These are phyloP conservation scores for Paedocypris sp. DNA, from an alignment of 2,113 vertebrate species.

Conservation along the genomic window DNA sequence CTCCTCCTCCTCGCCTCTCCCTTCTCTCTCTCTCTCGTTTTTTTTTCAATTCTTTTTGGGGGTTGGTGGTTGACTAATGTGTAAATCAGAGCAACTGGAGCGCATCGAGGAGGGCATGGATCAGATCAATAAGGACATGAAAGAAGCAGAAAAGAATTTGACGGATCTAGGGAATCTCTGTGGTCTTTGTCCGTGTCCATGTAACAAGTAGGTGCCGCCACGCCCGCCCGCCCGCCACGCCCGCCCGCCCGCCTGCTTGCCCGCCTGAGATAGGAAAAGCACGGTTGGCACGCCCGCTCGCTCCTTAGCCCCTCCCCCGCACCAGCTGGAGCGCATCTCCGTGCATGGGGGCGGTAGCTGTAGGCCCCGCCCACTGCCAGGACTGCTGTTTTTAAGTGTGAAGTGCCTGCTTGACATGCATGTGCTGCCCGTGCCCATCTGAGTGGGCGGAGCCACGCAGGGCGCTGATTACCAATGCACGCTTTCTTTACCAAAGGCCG, in stretches of 20 bases:
- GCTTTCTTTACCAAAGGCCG: not conserved
- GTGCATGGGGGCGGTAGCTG: conserved; percentile 53
- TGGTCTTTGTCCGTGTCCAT: conserved; percentile 72
- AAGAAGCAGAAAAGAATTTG: conserved; percentile 80
- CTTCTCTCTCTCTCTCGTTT: conserved; percentile 4
- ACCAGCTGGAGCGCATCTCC: conserved; percentile 56
- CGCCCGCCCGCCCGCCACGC: conserved; percentile 38
- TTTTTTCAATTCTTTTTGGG: conserved; percentile 67
- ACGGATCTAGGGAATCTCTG: conserved; percentile 75
- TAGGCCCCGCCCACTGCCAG: conserved; percentile 10
- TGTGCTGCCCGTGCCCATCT: not conserved
- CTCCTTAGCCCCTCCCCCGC: not conserved
- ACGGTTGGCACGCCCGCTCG: not conserved
- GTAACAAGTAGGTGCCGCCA: conserved; percentile 81
- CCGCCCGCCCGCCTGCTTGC: conserved; percentile 30
- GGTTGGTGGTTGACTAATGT: conserved; percentile 56
- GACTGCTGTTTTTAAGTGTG: conserved; percentile 16
- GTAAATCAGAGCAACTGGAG: conserved; percentile 99
- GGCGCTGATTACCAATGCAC: not conserved
- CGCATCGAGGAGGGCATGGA: conserved; percentile 99
- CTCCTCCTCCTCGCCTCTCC: conserved; percentile 33
- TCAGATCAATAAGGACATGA: conserved; percentile 99
- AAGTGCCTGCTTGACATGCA: conserved; percentile 24
- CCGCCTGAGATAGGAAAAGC: conserved; percentile 8
- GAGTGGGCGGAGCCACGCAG: not conserved